Evolutionary conservation across 2,797 vertebrate genomes (phyloP).

Genomic region (Hyperoplus immaculatus): DNA sequence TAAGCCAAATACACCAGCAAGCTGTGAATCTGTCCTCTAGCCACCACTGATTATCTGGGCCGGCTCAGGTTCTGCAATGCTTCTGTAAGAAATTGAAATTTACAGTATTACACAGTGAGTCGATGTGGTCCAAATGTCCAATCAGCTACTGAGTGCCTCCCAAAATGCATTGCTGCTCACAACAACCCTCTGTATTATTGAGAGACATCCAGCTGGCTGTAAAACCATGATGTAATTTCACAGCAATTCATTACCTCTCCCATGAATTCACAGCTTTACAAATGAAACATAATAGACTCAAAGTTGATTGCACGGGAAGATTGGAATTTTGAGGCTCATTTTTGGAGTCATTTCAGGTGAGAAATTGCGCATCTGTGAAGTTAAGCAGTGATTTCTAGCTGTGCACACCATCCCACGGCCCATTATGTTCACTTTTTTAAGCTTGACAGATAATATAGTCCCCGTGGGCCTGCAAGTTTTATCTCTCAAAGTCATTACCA

Average conservation of each 20-base stretch:
- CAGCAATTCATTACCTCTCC: background rate
- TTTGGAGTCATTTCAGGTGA: conserved; percentile 12
- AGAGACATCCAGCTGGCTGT: background rate
- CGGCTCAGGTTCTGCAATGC: background rate
- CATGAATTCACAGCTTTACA: conserved; percentile 15
- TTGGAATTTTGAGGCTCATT: background rate
- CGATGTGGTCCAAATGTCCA: background rate
- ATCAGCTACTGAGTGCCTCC: background rate
- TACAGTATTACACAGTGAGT: too few species aligned
- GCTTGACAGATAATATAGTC: conserved; percentile 21
- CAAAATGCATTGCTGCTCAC: background rate
- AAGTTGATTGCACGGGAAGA: conserved; percentile 5
- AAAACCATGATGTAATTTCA: background rate
- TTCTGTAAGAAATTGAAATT: background rate
- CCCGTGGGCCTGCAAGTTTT: conserved; percentile 19
- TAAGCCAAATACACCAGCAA: too few species aligned
- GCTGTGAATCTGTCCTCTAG: too few species aligned
- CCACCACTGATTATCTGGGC: too few species aligned
- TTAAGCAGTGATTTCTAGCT: conserved; percentile 38
- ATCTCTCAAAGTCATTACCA: conserved; percentile 9
- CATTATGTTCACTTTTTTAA: conserved; percentile 22
- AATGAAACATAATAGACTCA: conserved; percentile 9
- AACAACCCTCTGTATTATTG: background rate
- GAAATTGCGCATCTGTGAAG: conserved; percentile 20
- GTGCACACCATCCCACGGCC: conserved; percentile 27